phyloP scores from a whole-genome alignment of 2,888 invertebrate species.

The Aphrophora alni region DNA sequence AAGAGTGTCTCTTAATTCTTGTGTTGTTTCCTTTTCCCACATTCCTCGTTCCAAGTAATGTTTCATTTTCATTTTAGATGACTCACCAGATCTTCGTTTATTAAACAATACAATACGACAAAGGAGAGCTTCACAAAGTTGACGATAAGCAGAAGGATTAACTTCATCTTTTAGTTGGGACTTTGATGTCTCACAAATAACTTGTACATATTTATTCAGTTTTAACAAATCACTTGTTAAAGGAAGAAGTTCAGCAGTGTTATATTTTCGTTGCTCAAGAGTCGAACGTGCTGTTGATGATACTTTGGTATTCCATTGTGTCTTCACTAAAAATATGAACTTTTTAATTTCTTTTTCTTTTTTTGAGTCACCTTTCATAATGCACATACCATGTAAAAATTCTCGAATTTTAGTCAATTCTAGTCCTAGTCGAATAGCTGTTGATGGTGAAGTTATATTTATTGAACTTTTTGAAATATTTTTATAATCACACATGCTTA shows the following conservation, averaged over 20 bases:
- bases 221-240: conserved; percentile 2
- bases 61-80: neutral
- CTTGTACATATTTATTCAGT: neutral
- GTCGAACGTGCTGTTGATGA: conserved; percentile 17
- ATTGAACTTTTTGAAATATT: neutral
- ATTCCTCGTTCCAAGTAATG: neutral
- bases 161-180: too few species aligned
- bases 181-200: neutral
- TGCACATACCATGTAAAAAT: neutral
- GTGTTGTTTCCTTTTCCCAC: neutral
- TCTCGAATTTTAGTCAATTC: neutral
- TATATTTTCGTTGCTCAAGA: neutral
- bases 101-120: neutral
- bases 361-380: neutral
- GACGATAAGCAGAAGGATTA: neutral
- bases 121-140: neutral
- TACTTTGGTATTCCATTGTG: neutral
- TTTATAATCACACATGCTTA: neutral
- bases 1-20: neutral
- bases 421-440: neutral
- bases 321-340: neutral
- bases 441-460: neutral
- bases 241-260: neutral
- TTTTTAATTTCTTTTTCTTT: conserved; percentile 9
- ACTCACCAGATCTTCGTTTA: conserved; percentile 6